Conservation (phyloP, 2,888 invertebrate species). For the Leptopterna dolabrata region DNA sequence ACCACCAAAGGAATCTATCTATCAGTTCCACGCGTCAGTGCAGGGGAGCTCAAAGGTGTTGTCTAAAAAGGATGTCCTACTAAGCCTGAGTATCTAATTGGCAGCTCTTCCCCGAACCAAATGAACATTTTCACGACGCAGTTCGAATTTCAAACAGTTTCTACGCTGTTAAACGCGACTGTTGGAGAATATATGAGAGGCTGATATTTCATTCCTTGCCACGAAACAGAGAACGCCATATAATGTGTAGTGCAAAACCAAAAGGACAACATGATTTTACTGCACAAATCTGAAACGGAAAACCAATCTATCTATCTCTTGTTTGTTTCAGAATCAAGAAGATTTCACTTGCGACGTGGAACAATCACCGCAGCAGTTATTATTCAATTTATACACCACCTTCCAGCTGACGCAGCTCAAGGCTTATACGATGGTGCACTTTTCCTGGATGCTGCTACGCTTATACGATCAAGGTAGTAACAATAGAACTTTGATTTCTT, state of each 20-base stretch:
- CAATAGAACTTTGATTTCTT: not conserved
- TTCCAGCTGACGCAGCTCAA: constrained; percentile 86
- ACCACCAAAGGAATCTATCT: not conserved
- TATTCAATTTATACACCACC: constrained; percentile 84
- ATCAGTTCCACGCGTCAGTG: not conserved
- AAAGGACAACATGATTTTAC: too few species aligned
- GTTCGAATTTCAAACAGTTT: not conserved
- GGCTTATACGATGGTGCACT: constrained; percentile 90
- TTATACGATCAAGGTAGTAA: constrained; percentile 79
- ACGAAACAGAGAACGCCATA: too few species aligned
- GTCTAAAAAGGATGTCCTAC: constrained; percentile 45
- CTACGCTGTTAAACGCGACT: too few species aligned
- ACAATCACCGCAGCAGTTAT: constrained; percentile 84
- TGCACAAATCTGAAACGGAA: too few species aligned
- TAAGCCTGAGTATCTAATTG: not conserved
- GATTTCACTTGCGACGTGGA: constrained; percentile 77
- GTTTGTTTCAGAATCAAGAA: constrained; percentile 73
- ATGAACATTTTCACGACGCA: not conserved
- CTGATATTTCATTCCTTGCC: too few species aligned
- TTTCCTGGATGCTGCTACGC: constrained; percentile 86
- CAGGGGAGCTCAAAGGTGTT: not conserved
- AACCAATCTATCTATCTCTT: too few species aligned
- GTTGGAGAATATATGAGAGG: too few species aligned
- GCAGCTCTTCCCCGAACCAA: not conserved
- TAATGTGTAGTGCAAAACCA: too few species aligned